Evolutionary conservation across 2,797 vertebrate genomes (phyloP).

Genomic region (Leucoraja ocellata): DNA sequence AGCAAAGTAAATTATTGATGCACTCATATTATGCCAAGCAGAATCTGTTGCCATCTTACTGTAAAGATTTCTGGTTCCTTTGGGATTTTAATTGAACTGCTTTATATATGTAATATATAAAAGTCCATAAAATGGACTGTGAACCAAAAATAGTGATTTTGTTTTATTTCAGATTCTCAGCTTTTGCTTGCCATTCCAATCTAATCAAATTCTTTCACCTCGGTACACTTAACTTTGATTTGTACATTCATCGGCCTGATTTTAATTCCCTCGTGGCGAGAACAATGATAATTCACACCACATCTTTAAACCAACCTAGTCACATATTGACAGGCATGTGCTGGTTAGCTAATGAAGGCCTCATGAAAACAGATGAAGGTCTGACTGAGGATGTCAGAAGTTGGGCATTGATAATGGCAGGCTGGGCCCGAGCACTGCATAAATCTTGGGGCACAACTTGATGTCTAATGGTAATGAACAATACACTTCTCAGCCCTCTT

Average conservation of each 20-base stretch:
- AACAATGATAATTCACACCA: background rate
- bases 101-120: background rate
- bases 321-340: background rate
- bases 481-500: background rate
- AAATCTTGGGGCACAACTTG: background rate
- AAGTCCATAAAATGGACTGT: background rate
- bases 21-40: background rate
- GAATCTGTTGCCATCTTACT: background rate
- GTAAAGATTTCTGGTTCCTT: background rate
- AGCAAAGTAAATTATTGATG: background rate
- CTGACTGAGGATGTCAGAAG: background rate
- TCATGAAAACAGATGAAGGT: background rate
- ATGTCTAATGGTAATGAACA: background rate
- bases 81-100: background rate
- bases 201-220: background rate
- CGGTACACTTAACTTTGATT: background rate
- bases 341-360: background rate
- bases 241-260: background rate
- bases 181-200: background rate
- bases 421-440: too few species aligned
- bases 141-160: background rate
- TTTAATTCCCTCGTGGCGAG: background rate
- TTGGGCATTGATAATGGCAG: background rate
- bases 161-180: background rate
- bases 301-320: background rate